phyloP scores from a whole-genome alignment of 2,797 vertebrate species.

The Propithecus perrieri region DNA sequence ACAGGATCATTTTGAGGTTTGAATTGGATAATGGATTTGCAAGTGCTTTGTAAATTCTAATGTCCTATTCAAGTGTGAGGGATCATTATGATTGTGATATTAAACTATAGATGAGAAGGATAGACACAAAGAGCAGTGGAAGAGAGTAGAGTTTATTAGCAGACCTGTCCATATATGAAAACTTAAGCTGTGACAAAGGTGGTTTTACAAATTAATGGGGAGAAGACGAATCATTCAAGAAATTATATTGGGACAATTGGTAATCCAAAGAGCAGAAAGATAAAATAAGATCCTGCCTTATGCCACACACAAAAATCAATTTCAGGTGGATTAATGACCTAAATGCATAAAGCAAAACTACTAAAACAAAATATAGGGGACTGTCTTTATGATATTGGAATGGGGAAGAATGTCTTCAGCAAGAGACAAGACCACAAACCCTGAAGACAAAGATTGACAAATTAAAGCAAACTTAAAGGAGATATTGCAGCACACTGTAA shows the following conservation, averaged over 20 bases:
- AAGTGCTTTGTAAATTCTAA: conserved; percentile 35
- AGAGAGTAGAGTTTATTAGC: not conserved
- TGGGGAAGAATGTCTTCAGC: not conserved
- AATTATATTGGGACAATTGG: not conserved
- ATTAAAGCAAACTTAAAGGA: not conserved
- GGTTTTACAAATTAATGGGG: not conserved
- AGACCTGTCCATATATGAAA: not conserved
- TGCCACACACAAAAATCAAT: not conserved
- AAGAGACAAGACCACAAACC: not conserved
- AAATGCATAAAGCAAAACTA: conserved; percentile 14
- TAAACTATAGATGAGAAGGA: not conserved
- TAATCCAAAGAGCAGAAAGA: conserved; percentile 30
- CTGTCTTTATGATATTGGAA: not conserved
- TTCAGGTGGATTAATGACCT: conserved; percentile 2
- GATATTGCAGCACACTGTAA: not conserved
- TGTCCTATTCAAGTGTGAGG: not conserved
- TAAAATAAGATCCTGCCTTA: not conserved
- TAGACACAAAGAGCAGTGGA: not conserved
- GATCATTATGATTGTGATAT: not conserved
- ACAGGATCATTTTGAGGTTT: conserved; percentile 32
- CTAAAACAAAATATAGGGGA: not conserved
- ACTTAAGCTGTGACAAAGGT: not conserved
- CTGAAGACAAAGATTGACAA: not conserved
- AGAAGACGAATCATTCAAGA: not conserved
- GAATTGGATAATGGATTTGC: conserved; percentile 29